Base-by-base conservation (phyloP, 1,140 invertebrate species). In the Subanguina moxae region DNA sequence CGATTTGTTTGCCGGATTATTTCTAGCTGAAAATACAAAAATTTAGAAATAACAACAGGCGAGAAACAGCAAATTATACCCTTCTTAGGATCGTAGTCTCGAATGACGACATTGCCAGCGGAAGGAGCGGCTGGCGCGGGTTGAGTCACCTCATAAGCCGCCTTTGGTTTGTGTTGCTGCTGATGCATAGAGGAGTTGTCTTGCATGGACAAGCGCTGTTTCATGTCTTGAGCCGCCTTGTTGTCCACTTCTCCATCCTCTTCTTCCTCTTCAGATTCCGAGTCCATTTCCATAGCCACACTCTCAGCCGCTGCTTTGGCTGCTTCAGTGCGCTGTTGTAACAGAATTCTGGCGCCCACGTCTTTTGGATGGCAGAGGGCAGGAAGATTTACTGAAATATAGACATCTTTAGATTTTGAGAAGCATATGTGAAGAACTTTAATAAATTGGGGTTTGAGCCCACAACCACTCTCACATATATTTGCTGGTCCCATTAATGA, bases 71-170 rank as follows among this genome's bases (percentile, higher is more conserved):
- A 38, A 68, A 52, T 27, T 25, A 52, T 25, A 56, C 46, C 25
- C 48, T 72, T 77, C 80, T 89, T 85, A 0, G 95, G 95, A 88
- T 99, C 91, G 82, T 98, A 99, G 64, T 89, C 88, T 83, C 93
- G 92, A 64, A 99, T 92, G 38, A 98, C 87, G 48, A 97, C 93
- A 80, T 94, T 92, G 80, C 94, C 93, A 27, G 91, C 84, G 30
- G 83, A 83, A 1, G 87, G 91, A 0, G 90, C 89, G 13, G 92
- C 89, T 38, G 80, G 83, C 21, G 68, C 70, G 75, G 84, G 67
- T 57, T 82, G 77, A 93, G 94, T 79, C 95, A 94, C 82, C 85
- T 83, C 72, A 46, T 62, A 76, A 64, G 74, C 59, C 27, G 74
- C 23, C 19, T 67, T 65, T 46, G 58, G 48, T 52, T 52, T 59